These are phyloP conservation scores for Bergia puertoricense DNA, from an alignment of 92 coral and sea anemone species.

Conservation along the genomic window DNA sequence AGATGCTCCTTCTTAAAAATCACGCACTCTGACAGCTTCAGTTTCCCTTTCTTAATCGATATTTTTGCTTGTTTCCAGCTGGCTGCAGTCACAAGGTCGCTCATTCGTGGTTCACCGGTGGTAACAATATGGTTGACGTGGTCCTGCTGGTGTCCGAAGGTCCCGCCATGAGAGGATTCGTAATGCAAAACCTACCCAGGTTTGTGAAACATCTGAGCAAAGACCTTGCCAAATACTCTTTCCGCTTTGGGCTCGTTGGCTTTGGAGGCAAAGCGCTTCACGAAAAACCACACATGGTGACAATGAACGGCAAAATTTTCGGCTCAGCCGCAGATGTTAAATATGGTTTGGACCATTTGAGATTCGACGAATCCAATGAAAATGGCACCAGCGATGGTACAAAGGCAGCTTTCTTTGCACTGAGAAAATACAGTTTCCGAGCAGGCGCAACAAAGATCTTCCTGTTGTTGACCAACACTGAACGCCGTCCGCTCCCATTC, in stretches of 20 bases:
- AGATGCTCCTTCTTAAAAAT: too few relatives aligned
- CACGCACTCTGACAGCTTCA: too few relatives aligned
- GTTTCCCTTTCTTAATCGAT: too few relatives aligned
- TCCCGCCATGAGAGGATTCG: constrained; percentile 65
- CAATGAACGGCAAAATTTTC: constrained; percentile 82
- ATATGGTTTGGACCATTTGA: constrained; percentile 72
- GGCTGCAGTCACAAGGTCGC: constrained; percentile 66
- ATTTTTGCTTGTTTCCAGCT: constrained; percentile 19
- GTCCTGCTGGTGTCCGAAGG: constrained; percentile 90
- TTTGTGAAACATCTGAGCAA: constrained; percentile 54
- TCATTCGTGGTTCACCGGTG: constrained; percentile 81
- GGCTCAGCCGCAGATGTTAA: constrained; percentile 64
- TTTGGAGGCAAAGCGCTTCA: constrained; percentile 86
- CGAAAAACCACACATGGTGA: constrained; percentile 77
- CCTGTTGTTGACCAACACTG: constrained; percentile 76
- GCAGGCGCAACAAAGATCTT: constrained; percentile 90
- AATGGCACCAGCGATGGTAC: constrained; percentile 74
- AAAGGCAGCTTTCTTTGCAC: constrained; percentile 77
- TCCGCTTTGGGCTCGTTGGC: constrained; percentile 91
- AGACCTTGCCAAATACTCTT: constrained; percentile 63
- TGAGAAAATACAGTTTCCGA: constrained; percentile 71
- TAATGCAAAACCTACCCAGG: constrained; percentile 62
- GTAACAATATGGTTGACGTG: constrained; percentile 77
- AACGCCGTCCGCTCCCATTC: constrained; percentile 59
- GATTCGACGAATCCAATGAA: constrained; percentile 64